These are phyloP conservation scores for Invenusta paracnida DNA, from an alignment of 2,888 invertebrate species.

Conservation along the genomic window DNA sequence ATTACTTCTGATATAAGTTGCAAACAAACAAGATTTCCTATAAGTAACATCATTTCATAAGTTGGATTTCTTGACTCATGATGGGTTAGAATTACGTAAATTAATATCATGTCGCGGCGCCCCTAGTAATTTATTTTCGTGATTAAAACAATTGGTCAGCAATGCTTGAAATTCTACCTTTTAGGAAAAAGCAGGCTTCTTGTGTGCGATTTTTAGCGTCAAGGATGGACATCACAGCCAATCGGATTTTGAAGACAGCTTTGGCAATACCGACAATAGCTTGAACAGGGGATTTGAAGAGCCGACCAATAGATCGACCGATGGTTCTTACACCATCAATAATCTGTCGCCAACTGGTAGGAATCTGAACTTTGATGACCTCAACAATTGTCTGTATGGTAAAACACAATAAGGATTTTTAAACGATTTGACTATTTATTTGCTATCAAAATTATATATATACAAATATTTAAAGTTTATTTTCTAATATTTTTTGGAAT, in stretches of 20 bases:
- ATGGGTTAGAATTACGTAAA: no score
- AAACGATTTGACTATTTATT: not conserved
- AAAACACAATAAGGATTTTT: not conserved
- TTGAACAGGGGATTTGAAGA: slow-evolving; percentile 43
- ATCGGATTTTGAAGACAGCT: slow-evolving; percentile 41
- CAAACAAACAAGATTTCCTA: no score
- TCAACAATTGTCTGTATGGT: not conserved
- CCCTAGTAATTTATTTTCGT: no score
- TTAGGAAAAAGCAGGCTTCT: slow-evolving; percentile 47
- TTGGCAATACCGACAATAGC: slow-evolving; percentile 43
- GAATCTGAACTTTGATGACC: not conserved
- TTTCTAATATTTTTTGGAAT: not conserved
- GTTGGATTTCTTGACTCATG: no score
- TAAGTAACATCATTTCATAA: no score
- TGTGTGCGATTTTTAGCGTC: slow-evolving; percentile 46
- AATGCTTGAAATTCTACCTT: no score
- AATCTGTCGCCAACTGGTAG: slow-evolving; percentile 24
- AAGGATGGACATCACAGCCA: slow-evolving; percentile 45
- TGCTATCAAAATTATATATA: not conserved
- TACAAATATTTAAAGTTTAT: no score
- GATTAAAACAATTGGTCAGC: no score
- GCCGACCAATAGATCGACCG: slow-evolving; percentile 39
- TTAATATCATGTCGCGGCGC: no score
- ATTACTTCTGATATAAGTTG: no score
- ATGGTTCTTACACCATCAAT: slow-evolving; percentile 42